Evolutionary conservation across 37 sponge, comb jelly and placozoan genomes (phyloP).

Genomic region (Chondrosia reniformis): DNA sequence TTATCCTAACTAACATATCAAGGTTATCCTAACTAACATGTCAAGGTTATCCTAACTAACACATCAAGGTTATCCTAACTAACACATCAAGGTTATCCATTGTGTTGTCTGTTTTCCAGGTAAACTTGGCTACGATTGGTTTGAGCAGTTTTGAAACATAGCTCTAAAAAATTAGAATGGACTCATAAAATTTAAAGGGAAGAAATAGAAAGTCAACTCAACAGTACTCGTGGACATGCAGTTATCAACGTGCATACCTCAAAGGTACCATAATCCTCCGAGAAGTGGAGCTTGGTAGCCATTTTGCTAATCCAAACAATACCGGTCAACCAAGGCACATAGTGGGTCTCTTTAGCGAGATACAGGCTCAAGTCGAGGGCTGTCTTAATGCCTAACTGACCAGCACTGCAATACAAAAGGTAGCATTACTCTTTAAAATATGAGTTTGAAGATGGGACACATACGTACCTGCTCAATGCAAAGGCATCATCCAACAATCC

Average conservation of each 20-base stretch:
- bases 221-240: neutral
- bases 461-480: slow-evolving; percentile 49
- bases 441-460: neutral
- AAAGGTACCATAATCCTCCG: slow-evolving; percentile 53
- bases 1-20: too few species aligned
- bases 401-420: slow-evolving; percentile 40
- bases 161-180: neutral
- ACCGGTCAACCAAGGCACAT: slow-evolving; percentile 66
- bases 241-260: slow-evolving; percentile 23
- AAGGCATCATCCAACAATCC: slow-evolving; percentile 87
- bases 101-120: neutral
- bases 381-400: slow-evolving; percentile 29
- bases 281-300: slow-evolving; percentile 21
- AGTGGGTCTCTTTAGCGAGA: slow-evolving; percentile 51
- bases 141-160: neutral
- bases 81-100: neutral
- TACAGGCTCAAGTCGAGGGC: slow-evolving; percentile 52
- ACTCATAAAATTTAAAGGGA: too few species aligned
- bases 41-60: too few species aligned
- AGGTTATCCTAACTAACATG: too few species aligned
- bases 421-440: neutral
- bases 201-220: neutral
- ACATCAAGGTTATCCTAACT: too few species aligned
- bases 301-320: slow-evolving; percentile 34
- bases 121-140: too few species aligned